Conservation (phyloP, 2,113 vertebrate genomes). For the Pomatostomus ruficeps region DNA sequence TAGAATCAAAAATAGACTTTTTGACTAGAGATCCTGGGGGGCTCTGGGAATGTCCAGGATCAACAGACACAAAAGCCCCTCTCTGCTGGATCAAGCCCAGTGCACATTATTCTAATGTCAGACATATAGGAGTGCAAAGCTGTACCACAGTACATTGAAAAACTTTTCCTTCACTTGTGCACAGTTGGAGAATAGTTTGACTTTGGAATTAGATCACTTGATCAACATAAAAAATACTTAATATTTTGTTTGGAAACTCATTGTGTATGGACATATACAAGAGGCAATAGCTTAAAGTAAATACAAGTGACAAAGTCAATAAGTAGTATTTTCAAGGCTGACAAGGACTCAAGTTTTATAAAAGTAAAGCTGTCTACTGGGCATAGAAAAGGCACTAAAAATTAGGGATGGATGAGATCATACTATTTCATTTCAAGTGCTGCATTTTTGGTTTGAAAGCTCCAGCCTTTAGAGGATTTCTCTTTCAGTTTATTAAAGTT, state of each 20-base stretch:
- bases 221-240: constrained; percentile 5
- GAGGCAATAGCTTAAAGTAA: constrained; percentile 1
- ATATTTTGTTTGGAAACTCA: constrained; percentile 19
- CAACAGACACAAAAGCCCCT: constrained; percentile 28
- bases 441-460: constrained; percentile 24
- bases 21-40: background rate
- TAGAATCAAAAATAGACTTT: constrained; percentile 35
- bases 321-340: constrained; percentile 20
- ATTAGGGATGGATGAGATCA: constrained; percentile 29
- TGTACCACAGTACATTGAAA: background rate
- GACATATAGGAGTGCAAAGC: background rate
- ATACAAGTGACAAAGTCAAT: constrained; percentile 30
- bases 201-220: background rate
- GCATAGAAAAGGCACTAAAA: constrained; percentile 27
- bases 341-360: constrained; percentile 4
- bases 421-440: constrained; percentile 5
- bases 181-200: background rate
- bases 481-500: constrained; percentile 6
- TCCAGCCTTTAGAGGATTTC: background rate
- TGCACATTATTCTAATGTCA: background rate
- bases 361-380: constrained; percentile 17
- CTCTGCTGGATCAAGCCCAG: background rate
- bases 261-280: background rate
- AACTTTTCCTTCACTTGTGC: background rate
- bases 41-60: constrained; percentile 9